Conservation (phyloP, 2,113 vertebrate genomes). For the Lagopus muta region DNA sequence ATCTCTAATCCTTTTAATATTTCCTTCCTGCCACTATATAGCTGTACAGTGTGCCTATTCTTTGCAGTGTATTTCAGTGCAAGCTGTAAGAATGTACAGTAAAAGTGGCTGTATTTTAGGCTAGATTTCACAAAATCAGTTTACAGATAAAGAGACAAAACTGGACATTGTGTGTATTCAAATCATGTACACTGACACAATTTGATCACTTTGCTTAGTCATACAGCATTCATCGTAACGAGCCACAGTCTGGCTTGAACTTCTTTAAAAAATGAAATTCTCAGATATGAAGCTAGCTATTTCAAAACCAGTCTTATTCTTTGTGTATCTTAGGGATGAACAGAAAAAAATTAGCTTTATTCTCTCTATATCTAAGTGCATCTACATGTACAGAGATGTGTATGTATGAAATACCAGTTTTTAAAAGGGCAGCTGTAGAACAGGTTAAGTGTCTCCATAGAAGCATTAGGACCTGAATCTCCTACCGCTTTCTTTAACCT, state of each 20-base stretch:
- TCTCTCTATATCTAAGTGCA: neutral
- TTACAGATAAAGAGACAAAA: neutral
- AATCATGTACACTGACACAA: neutral
- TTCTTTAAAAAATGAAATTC: neutral
- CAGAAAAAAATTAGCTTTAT: neutral
- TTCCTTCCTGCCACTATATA: conserved; percentile 69
- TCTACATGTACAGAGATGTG: neutral
- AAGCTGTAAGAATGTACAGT: neutral
- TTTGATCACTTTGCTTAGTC: neutral
- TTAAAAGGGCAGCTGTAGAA: neutral
- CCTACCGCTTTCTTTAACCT: neutral
- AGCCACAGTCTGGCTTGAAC: neutral
- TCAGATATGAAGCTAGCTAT: neutral
- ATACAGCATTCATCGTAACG: neutral
- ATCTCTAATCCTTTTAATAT: conserved; percentile 75
- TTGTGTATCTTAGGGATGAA: neutral
- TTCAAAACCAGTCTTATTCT: neutral
- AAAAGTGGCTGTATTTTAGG: conserved; percentile 31
- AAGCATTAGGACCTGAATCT: neutral
- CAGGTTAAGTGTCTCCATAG: neutral
- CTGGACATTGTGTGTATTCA: neutral
- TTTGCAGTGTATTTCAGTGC: conserved; percentile 42
- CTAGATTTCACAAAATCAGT: neutral
- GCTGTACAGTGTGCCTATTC: conserved; percentile 57
- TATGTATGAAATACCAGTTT: neutral